Percentiles rank a stretch among this genome's conserved stretches.
These are phyloP conservation scores for Stomatorhinus walkeri DNA, from an alignment of 2,797 vertebrate genomes.

Conservation along the genomic window DNA sequence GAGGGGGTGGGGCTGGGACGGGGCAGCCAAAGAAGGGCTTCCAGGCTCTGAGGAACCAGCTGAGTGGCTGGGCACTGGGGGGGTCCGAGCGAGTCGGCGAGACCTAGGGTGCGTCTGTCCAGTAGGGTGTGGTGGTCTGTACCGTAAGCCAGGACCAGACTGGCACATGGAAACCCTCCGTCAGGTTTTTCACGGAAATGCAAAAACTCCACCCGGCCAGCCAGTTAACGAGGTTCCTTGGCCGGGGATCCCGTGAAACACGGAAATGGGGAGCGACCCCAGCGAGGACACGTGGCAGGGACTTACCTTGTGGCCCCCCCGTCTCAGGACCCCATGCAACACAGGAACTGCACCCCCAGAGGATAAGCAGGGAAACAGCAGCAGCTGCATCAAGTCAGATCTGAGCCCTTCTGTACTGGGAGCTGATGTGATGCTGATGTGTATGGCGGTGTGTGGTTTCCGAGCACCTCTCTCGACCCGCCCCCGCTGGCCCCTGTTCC, in stretches of 20 bases:
- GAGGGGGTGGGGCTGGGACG: slow-evolving; percentile 40
- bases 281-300: not conserved
- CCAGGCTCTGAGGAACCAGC: slow-evolving; percentile 60
- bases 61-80: slow-evolving; percentile 58
- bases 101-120: not conserved
- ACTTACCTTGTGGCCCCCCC: not conserved
- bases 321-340: not conserved
- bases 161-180: not conserved
- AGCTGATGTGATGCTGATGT: not conserved
- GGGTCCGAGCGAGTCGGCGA: slow-evolving; percentile 44
- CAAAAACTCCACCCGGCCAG: not conserved
- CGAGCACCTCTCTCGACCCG: not conserved
- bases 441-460: not conserved
- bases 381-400: not conserved
- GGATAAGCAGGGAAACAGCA: not conserved
- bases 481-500: not conserved
- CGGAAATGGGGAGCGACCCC: not conserved
- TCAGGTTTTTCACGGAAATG: not conserved
- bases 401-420: not conserved
- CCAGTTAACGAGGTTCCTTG: not conserved
- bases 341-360: not conserved
- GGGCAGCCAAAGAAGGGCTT: slow-evolving; percentile 59
- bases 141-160: not conserved
- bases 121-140: not conserved
- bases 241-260: not conserved